Evolutionary conservation across 2,888 invertebrate genomes (phyloP).

Genomic region (Hermaeophaga mercurialis): DNA sequence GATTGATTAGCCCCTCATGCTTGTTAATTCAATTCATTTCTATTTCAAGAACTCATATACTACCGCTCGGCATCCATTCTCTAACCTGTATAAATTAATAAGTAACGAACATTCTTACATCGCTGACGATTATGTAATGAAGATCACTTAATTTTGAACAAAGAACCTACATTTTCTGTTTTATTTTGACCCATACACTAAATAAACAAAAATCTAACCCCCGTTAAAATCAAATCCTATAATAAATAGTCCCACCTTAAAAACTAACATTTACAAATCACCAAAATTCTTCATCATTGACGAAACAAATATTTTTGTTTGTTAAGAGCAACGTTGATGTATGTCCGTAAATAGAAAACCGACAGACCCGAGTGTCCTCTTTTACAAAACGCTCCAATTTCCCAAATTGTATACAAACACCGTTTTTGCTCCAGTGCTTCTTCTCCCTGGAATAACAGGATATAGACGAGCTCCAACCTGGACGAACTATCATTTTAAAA

Average conservation of each 20-base stretch:
- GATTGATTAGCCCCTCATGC: too few relatives aligned
- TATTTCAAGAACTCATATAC: too few relatives aligned
- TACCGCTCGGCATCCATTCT: too few relatives aligned
- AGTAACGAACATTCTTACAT: too few relatives aligned
- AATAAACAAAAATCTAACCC: too few relatives aligned
- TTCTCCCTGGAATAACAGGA: constrained; percentile 9
- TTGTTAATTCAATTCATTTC: too few relatives aligned
- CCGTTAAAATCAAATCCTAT: too few relatives aligned
- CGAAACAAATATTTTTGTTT: constrained; percentile 5
- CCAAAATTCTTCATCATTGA: background rate
- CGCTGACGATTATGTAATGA: too few relatives aligned
- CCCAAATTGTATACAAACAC: constrained; percentile 31
- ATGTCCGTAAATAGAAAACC: constrained; percentile 14
- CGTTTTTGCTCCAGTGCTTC: constrained; percentile 21
- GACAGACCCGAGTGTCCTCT: background rate
- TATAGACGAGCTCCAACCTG: constrained; percentile 27
- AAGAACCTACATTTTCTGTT: too few relatives aligned
- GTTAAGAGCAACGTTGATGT: background rate
- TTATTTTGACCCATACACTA: too few relatives aligned
- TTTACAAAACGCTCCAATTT: constrained; percentile 21
- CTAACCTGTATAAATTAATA: too few relatives aligned
- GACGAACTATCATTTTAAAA: constrained; percentile 32
- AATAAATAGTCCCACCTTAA: background rate
- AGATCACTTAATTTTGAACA: too few relatives aligned
- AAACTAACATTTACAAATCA: background rate